Base-by-base conservation (phyloP, 2,797 vertebrate genomes). In the Hapalemur alaotrensis region DNA sequence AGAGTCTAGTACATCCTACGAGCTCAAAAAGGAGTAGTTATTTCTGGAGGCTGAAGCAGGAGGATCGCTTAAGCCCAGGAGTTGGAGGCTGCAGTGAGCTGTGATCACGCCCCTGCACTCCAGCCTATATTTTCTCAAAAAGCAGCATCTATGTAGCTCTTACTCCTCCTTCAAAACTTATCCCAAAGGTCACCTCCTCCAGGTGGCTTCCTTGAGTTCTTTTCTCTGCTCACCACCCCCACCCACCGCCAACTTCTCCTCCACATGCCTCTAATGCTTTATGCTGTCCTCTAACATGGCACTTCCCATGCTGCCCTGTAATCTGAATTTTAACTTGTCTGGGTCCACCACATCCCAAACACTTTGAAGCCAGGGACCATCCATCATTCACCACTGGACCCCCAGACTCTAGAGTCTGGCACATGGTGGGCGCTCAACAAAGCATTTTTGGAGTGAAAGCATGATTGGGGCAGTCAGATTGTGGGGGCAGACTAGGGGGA, bases 391-490 rank as follows among this genome's bases (percentile, higher is more conserved):
- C 23, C 69, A 2, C 54, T 8, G 6, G 10, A 25, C 14, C 46
- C 4, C 38, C 50, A 43, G 50, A 52, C n/a, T 22, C 59, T 22
- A 13, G 82, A 1, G 23, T n/a, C 46, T 7, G 4, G 76, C 32
- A 14, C 54, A 52, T 70, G 32, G 48, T 1, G 15, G 4, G 63
- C 11, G 32, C 72, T 30, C 32, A 73, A 2, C 30, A 14, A 41
- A 59, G 48, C 14, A 4, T 14, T 4, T 52, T 32, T 10, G 18
- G 46, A 14, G 25, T 15, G 18, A 25, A 63, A n/a, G 3, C 38
- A 2, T 0, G 23, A n/a, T 2, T 28, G 23, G 4, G 72, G 43
- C 54, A 5, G 22, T 12, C 1, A 0, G 52, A 30, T 52, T 52
- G 18, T 52, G 65, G 43, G 52, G 70, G 46, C 50, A 13, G 67